A percentile compares a stretch with the other conserved stretches of the same genome.
Evolutionary conservation across 2,888 invertebrate genomes (phyloP).

Genomic region (Eristalis intricaria): DNA sequence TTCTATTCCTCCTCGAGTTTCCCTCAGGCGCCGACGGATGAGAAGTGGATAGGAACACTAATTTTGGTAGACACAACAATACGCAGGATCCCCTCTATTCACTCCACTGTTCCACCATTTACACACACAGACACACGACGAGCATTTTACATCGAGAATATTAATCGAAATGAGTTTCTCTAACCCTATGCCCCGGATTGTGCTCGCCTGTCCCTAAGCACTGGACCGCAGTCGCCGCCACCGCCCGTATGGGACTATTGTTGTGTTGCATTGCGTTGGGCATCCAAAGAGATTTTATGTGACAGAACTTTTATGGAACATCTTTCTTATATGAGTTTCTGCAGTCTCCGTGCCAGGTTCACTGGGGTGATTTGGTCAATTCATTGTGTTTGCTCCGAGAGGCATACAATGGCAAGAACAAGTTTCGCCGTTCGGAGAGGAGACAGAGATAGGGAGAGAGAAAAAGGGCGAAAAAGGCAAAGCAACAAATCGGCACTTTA

Average conservation of each 20-base stretch:
- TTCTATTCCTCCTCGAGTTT: conserved; percentile 11
- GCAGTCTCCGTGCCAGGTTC: conserved; percentile 4
- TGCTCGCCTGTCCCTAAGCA: conserved; percentile 32
- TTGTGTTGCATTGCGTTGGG: conserved; percentile 52
- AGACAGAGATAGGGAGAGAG: neutral
- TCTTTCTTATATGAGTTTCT: conserved; percentile 31
- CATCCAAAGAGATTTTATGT: conserved; percentile 59
- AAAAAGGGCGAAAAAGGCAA: neutral
- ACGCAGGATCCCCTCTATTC: neutral
- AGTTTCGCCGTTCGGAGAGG: conserved; percentile 21
- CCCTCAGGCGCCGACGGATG: conserved; percentile 14
- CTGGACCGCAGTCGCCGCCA: conserved; percentile 2
- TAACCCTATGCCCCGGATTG: conserved; percentile 9
- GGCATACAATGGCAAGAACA: conserved; percentile 44
- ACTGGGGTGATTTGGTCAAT: conserved; percentile 40
- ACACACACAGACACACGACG: conserved; percentile 29
- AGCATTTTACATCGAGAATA: conserved; percentile 30
- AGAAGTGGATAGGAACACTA: conserved; percentile 29
- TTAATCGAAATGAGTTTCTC: conserved; percentile 62
- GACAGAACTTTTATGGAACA: conserved; percentile 48
- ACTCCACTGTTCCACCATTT: neutral
- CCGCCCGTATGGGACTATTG: neutral
- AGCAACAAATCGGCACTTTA: neutral
- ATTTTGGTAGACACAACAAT: conserved; percentile 17
- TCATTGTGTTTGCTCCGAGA: conserved; percentile 46